Conservation (phyloP, 2,113 vertebrate species). For the Xenus cinereus region DNA sequence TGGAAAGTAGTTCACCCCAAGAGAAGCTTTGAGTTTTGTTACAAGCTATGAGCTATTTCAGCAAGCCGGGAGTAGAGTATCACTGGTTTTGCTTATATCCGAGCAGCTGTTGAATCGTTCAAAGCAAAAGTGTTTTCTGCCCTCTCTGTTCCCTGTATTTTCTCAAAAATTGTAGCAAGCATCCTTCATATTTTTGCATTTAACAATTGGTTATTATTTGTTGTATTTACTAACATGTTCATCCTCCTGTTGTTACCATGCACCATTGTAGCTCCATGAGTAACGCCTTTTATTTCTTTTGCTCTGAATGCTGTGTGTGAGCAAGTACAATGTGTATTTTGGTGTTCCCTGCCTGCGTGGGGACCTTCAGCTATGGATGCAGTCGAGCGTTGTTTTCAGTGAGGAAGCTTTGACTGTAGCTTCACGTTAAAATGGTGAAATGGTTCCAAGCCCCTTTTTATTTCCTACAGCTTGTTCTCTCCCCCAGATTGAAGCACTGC, state of each 20-base stretch:
- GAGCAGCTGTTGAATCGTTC: neutral
- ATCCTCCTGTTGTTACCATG: neutral
- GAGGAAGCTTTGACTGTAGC: accelerated
- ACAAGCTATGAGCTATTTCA: neutral
- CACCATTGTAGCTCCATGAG: neutral
- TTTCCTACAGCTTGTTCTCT: neutral
- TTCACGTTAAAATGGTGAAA: neutral
- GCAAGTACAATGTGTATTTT: neutral
- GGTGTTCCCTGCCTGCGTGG: neutral
- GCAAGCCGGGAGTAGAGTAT: neutral
- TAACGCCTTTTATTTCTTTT: neutral
- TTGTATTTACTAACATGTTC: neutral
- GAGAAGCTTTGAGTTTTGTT: neutral
- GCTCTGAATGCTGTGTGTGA: neutral
- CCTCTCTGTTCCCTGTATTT: neutral
- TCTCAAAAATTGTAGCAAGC: neutral
- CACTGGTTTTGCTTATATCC: neutral
- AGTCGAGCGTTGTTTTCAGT: neutral
- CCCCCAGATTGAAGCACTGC: neutral
- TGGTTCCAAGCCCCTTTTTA: neutral
- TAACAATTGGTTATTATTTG: neutral
- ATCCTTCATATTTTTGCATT: neutral
- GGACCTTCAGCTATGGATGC: neutral
- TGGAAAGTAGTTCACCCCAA: neutral
- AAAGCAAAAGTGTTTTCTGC: neutral